A percentile compares a stretch with the other conserved stretches of the same genome.
Conservation (phyloP, 2,888 invertebrate species). For the Pseudococcus longispinus region DNA sequence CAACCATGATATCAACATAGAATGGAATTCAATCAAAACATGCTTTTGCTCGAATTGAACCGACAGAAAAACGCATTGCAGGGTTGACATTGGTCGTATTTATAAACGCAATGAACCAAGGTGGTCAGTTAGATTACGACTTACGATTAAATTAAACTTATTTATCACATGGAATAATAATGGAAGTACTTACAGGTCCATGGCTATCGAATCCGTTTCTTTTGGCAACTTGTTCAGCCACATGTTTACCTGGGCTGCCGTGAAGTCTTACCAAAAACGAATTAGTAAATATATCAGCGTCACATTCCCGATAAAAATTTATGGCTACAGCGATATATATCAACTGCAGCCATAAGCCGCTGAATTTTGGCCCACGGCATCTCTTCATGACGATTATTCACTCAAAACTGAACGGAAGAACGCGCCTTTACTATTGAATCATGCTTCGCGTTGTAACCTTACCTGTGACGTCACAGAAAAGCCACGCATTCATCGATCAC, state of each 20-base stretch:
- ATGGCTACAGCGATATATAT: conserved; percentile 50
- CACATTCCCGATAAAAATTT: conserved; percentile 37
- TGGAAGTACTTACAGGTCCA: conserved; percentile 81
- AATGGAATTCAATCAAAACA: background rate
- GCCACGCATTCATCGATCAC: conserved; percentile 57
- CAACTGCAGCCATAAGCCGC: conserved; percentile 56
- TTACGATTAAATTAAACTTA: background rate
- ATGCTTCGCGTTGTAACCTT: conserved; percentile 45
- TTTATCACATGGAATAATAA: background rate
- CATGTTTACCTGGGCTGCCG: conserved; percentile 75
- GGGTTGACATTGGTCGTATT: background rate
- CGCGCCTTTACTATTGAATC: conserved; percentile 31
- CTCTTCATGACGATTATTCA: conserved; percentile 56
- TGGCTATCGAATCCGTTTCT: conserved; percentile 93
- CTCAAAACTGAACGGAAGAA: conserved; percentile 52
- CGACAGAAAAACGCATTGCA: background rate
- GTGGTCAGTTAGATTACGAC: background rate
- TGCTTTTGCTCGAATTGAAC: background rate
- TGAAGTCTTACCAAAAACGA: conserved; percentile 91
- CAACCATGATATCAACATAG: background rate
- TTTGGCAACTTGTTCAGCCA: conserved; percentile 82
- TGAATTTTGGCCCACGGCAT: conserved; percentile 54
- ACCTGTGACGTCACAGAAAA: conserved; percentile 52
- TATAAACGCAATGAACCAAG: background rate
- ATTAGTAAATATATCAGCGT: conserved; percentile 86